Evolutionary conservation across 2,888 invertebrate species (phyloP), one percentile per base, ranked within the genome.

Genomic region (Leptura quadrifasciata): DNA sequence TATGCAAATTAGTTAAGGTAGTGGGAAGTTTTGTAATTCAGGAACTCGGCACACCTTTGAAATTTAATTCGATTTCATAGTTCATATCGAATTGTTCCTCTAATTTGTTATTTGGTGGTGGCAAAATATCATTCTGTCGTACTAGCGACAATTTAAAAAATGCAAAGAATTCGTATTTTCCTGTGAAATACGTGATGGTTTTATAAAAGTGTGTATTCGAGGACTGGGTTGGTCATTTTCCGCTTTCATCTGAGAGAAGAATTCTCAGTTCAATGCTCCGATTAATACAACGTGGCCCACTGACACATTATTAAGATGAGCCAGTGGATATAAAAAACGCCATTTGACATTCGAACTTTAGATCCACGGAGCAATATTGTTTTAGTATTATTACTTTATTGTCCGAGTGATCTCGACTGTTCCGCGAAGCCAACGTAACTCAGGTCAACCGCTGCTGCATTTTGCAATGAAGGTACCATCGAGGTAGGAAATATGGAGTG

Each of bases 381-480:
- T 24, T 65, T 64, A 35, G 21, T 9, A 24, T 39, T 57, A 31
- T 35, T 57, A 27, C 8, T 61, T n/a, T 27, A 31, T 57, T 54
- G 18, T 55, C 55, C 54, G 61, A 72, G 54, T 54, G 52, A 31
- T 72, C 54, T 61, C 63, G 72, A 55, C 35, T 24, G n/a, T 63
- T 63, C 31, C 55, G 52, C 63, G 63, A 71, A 52, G 18, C 63
- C 55, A 17, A 61, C 63, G 72, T 72, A 63, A 54, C 72, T 27
- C 58, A 57, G 73, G 73, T 65, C 65, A 65, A 73, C 64, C 35
- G 65, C 73, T 58, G n/a, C 31, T 65, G 73, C 63, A 69, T 58
- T 72, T 63, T 35, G 63, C 31, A 55, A 63, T 54, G 39, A 27
- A 1, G 58, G n/a, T 67, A 39, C 74, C 74, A 74, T 69, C 63